Conservation (phyloP, 2,797 vertebrate species). For the Anisognathus igniventris region DNA sequence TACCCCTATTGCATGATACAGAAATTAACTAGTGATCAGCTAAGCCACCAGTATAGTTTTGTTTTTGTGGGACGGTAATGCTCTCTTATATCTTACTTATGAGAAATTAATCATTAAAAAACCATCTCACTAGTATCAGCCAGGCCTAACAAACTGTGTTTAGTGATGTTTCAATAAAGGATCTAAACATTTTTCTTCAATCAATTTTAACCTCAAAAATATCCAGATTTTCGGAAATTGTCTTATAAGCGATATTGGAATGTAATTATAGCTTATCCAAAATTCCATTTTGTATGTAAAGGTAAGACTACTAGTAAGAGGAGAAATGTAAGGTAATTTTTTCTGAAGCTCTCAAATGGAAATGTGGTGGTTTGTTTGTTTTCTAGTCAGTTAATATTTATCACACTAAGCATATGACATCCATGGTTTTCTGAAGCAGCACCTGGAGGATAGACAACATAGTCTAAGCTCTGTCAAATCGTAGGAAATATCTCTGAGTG, state of each 20-base stretch:
- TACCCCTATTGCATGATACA: background rate
- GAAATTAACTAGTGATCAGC: background rate
- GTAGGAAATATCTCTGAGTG: background rate
- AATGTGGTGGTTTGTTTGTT: background rate
- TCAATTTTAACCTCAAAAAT: background rate
- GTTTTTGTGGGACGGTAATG: background rate
- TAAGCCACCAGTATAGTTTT: background rate
- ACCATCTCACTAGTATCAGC: rapidly evolving
- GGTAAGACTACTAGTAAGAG: background rate
- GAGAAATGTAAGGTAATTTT: background rate
- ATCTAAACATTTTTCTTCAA: background rate
- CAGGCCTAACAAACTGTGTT: background rate
- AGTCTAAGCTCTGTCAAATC: background rate
- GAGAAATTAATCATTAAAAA: background rate
- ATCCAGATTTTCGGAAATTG: background rate
- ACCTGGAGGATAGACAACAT: background rate
- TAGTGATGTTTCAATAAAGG: background rate
- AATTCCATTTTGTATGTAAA: background rate
- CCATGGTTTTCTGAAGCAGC: background rate
- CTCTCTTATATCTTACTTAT: background rate
- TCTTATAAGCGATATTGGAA: background rate
- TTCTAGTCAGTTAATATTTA: background rate
- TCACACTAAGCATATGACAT: background rate
- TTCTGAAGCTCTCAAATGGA: background rate
- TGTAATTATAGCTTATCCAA: background rate